Conservation (phyloP, 1,140 invertebrate genomes). For the Anastrepha ludens region DNA sequence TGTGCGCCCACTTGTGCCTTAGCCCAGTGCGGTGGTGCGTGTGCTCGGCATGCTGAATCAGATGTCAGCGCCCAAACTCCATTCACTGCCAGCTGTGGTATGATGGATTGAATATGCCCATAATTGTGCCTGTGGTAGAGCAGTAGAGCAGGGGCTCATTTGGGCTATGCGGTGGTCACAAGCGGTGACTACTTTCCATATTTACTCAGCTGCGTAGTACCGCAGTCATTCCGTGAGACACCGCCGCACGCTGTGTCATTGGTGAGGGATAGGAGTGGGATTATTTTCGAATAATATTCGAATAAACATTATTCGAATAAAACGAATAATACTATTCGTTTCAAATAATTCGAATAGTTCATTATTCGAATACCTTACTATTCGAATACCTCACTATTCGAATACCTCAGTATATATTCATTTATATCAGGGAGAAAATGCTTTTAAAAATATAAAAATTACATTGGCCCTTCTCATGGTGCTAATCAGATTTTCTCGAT, state of each 20-base stretch:
- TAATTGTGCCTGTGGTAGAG: slow-evolving; percentile 83
- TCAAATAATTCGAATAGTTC: no score
- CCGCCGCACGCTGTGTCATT: slow-evolving; percentile 88
- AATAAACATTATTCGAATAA: no score
- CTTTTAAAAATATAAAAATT: no score
- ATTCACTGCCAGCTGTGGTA: slow-evolving; percentile 92
- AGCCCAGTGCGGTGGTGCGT: slow-evolving; percentile 80
- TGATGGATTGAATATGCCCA: slow-evolving; percentile 82
- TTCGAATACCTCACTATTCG: no score
- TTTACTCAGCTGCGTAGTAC: slow-evolving; percentile 88
- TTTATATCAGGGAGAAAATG: no score
- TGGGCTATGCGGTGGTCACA: slow-evolving; percentile 93
- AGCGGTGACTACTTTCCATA: slow-evolving; percentile 88
- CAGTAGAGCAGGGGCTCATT: slow-evolving; percentile 92
- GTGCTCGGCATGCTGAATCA: slow-evolving; percentile 91
- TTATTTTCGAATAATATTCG: no score
- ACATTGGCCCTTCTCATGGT: no score
- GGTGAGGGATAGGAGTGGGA: no score
- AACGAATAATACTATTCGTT: no score
- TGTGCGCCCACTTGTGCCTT: slow-evolving; percentile 81
- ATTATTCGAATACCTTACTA: no score
- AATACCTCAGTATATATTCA: no score
- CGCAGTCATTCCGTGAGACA: slow-evolving; percentile 80
- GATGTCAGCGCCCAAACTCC: slow-evolving; percentile 83
- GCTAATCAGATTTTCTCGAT: no score